These are phyloP conservation scores for Peromyscus melanophrys DNA, from an alignment of 2,797 vertebrate species.

Conservation along the genomic window DNA sequence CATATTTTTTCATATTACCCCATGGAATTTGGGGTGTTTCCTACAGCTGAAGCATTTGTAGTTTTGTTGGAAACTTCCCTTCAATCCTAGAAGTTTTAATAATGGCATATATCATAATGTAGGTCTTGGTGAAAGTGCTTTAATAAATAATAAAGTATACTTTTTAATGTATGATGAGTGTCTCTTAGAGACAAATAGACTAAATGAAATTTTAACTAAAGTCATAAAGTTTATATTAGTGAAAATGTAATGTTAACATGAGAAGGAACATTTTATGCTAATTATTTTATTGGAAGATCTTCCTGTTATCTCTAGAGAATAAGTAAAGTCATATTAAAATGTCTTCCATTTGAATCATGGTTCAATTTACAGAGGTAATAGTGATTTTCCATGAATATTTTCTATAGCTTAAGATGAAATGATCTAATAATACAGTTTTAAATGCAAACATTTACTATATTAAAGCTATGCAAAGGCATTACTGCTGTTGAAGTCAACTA, in stretches of 20 bases:
- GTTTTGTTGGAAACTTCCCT: background rate
- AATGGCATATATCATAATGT: background rate
- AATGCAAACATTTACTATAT: conserved; percentile 67
- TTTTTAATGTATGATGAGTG: background rate
- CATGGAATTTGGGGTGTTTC: background rate
- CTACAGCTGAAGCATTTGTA: background rate
- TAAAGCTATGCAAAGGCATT: conserved; percentile 50
- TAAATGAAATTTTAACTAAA: conserved; percentile 67
- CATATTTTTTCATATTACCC: background rate
- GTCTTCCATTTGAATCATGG: conserved; percentile 71
- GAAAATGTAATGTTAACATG: conserved; percentile 48
- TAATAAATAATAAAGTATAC: conserved; percentile 47
- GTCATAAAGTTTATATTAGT: conserved; percentile 48
- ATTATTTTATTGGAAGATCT: conserved; percentile 64
- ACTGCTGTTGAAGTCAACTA: conserved; percentile 8
- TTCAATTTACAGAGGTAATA: conserved; percentile 73
- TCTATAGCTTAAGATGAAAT: conserved; percentile 74
- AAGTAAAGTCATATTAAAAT: conserved; percentile 76
- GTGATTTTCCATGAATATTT: conserved; percentile 65
- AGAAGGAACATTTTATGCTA: conserved; percentile 55
- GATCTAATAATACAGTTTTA: conserved; percentile 71
- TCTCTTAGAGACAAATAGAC: conserved; percentile 42
- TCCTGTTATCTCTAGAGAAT: conserved; percentile 55
- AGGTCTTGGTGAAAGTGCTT: conserved; percentile 37
- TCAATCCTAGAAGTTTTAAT: conserved; percentile 6